Evolutionary conservation across 2,797 vertebrate genomes (phyloP), one percentile per base, ranked within the genome.

Genomic region (Lophotriccus pileatus): DNA sequence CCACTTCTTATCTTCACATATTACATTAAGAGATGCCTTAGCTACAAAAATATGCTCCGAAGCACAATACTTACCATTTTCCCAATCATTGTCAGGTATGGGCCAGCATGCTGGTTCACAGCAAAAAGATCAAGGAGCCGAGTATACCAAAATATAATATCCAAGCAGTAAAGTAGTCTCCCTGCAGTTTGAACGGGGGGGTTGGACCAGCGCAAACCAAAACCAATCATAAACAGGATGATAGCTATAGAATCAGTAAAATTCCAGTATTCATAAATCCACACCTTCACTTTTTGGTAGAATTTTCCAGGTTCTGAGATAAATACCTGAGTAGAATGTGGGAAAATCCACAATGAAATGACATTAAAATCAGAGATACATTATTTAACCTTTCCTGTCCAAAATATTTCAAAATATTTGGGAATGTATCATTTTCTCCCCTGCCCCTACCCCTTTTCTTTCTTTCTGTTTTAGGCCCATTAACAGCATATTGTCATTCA

Each of bases 221-320:
- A 98, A 28, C 99, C 99, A 70, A 97, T 96, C 88, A 98, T 95
- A 95, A 99, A 99, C 47, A 99, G 97, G 70, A 99, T 58, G 92
- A 99, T 99, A 55, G 98, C 99, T 47, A 99, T 74, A 55, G 98
- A 98, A 94, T 99, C 99, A 24, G 98, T 98, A 66, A 99, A 82
- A 97, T 99, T 99, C 99, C 99, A 99, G 97, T 99, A 99, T 94
- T 99, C 99, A n/a, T 98, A 98, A 95, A 99, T 98, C 99, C 99
- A 99, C 66, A 99, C 97, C 96, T 99, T 99, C 91, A 99, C 97
- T 96, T 99, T 99, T 95, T 99, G 99, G 69, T 88, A 97, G 91
- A 99, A 97, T 88, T 99, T 99, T 90, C 98, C 98, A 15, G 99
- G 99, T 96, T 99, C 99, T 59, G 99, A 99, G 97, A 99, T 98